Percentiles rank a stretch among this genome's conserved stretches.
phyloP scores from a whole-genome alignment of 2,797 vertebrate genomes.

The Eurystomus glaucurus region DNA sequence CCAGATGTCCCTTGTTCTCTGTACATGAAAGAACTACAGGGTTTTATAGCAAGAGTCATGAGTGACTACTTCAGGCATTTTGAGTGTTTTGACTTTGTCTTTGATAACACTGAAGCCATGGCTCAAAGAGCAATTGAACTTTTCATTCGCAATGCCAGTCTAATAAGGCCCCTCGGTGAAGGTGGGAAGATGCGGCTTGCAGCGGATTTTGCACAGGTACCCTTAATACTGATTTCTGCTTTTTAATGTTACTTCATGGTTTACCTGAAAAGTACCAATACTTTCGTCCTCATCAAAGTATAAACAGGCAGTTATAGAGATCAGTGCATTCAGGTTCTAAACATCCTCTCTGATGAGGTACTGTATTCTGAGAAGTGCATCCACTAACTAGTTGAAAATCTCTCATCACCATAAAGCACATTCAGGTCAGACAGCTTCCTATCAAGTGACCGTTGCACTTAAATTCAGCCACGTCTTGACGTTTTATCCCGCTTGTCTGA shows the following conservation, averaged over 20 bases:
- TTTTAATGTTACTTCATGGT: not conserved
- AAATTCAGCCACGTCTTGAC: slow-evolving; percentile 46
- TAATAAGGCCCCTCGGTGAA: slow-evolving; percentile 93
- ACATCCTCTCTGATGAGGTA: not conserved
- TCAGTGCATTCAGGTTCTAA: not conserved
- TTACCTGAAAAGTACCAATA: not conserved
- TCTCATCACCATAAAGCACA: not conserved
- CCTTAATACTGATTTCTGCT: not conserved
- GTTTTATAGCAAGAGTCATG: slow-evolving; percentile 94
- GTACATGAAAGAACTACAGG: slow-evolving; percentile 98
- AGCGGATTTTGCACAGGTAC: slow-evolving; percentile 96
- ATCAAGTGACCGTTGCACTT: not conserved
- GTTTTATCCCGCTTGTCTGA: not conserved
- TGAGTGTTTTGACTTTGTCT: slow-evolving; percentile 94
- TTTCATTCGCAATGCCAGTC: slow-evolving; percentile 92
- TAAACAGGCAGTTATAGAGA: not conserved
- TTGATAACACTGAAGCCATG: slow-evolving; percentile 91
- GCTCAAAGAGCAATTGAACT: slow-evolving; percentile 93
- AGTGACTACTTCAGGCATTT: slow-evolving; percentile 94
- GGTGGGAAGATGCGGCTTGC: slow-evolving; percentile 96
- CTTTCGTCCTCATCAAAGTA: not conserved
- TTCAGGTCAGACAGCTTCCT: slow-evolving; percentile 6
- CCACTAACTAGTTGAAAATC: not conserved
- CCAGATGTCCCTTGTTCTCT: slow-evolving; percentile 94
- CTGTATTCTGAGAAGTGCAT: not conserved